Evolutionary conservation across 2,888 invertebrate species (phyloP), one percentile per base, ranked within the genome.

Genomic region (Rhagonycha fulva): DNA sequence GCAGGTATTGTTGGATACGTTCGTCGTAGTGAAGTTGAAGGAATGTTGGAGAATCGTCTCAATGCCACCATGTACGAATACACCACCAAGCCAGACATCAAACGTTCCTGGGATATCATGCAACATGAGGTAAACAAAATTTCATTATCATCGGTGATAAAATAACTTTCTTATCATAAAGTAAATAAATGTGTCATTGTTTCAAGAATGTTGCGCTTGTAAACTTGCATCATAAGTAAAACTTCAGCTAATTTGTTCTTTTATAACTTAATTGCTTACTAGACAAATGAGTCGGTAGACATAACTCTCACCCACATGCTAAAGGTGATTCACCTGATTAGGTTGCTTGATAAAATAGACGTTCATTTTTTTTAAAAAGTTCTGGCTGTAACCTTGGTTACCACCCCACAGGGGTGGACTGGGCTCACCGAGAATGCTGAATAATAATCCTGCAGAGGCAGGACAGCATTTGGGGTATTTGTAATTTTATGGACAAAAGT

Each of bases 1-100:
- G 94, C 94, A 79, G 97, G 96, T 81, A 92, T 96, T 84, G 93
- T 94, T n/a, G 94, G 94, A 68, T 95, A 95, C 87, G 90, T 95
- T 80, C 93, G 94, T 87, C 92, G 93, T 74, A 89, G 91, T 76
- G 93, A 95, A 80, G 90, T 96, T 71, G 91, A 92, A 82, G 87
- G 88, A 0, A 91, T 94, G 84, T 89, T 97, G 81, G 90, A 93
- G 83, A 89, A 89, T 3, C 92, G 93, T 81, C 91, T 97, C 84
- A 95, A 94, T 88, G 89, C 89, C 71, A 94, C 93, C 82, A 93
- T 94, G 91, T 89, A 89, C 81, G 90, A 92, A 79, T 98, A 95
- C 87, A 89, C 90, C 4, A 89, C 86, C 5, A 91, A 94, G 81
- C 84, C 87, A 0, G 91, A 92, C 79, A 91, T 94, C 72, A 91